Conservation (phyloP, 2,888 invertebrate genomes). For the Chydorus sphaericus region DNA sequence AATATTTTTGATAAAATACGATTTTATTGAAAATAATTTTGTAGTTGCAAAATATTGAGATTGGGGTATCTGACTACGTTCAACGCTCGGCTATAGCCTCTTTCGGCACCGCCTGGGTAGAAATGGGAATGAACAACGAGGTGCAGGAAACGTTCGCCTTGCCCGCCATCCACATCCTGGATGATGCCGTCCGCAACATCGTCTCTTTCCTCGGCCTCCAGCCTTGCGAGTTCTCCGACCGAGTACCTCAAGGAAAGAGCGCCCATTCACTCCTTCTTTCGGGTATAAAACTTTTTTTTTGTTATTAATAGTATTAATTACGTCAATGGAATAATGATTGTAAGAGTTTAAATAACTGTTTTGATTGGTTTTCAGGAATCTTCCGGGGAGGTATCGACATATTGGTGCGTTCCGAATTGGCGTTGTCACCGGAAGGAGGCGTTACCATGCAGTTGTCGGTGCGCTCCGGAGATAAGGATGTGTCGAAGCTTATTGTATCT, state of each 20-base stretch:
- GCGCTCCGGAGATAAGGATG: conserved; percentile 64
- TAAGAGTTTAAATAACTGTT: not conserved
- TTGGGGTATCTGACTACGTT: conserved; percentile 71
- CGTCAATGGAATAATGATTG: not conserved
- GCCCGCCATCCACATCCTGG: conserved; percentile 57
- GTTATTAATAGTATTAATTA: not conserved
- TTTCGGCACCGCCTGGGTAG: conserved; percentile 67
- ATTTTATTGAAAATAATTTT: conserved; percentile 14
- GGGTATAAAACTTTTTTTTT: conserved; percentile 46
- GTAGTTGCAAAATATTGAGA: conserved; percentile 77
- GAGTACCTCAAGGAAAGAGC: conserved; percentile 63
- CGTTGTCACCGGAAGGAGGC: conserved; percentile 49
- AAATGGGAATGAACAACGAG: conserved; percentile 53
- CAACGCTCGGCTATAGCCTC: conserved; percentile 59
- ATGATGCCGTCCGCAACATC: conserved; percentile 71
- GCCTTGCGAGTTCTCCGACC: conserved; percentile 69
- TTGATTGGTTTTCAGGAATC: conserved; percentile 40
- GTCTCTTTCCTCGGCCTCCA: conserved; percentile 68
- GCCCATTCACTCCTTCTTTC: conserved; percentile 65
- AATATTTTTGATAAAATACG: no score
- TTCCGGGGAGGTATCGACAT: conserved; percentile 86
- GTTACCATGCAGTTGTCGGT: conserved; percentile 90
- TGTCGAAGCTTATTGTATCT: conserved; percentile 73
- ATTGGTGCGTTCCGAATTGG: conserved; percentile 68
- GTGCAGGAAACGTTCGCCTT: conserved; percentile 86